Evolutionary conservation across 1,140 invertebrate species (phyloP), one percentile per base, ranked within the genome.

Genomic region (Lysiphlebus fabarum): DNA sequence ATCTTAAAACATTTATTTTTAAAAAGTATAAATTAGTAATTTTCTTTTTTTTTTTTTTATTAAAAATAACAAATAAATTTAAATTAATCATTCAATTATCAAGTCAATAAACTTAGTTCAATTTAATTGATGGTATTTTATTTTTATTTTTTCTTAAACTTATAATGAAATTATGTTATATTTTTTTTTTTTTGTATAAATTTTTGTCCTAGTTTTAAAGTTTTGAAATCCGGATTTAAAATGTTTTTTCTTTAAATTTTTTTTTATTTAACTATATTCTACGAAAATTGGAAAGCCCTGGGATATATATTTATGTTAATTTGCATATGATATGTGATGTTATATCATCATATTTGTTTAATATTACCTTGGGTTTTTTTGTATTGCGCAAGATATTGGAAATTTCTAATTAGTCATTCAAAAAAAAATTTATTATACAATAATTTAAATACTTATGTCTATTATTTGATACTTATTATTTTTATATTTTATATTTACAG

Each of bases 221-320:
- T 4, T 26, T 26, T 26, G 17, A 26, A 26, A 26, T 26, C 17
- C 17, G 17, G 17, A 26, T 26, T 26, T 26, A 26, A 26, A 26
- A n/a, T n/a, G n/a, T n/a, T n/a, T n/a, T n/a, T n/a, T n/a, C n/a
- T n/a, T n/a, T n/a, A n/a, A 26, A 1, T 26, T 2, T 26, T 26
- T 26, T 43, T 53, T 6, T 17, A 38, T 17, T 34, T 34, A 40
- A 34, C 7, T 41, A 43, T 59, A 43, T 59, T 54, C 50, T 26
- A 47, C 26, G 51, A 59, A 59, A 59, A 59, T 53, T 59, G 51
- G 44, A 54, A 53, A 59, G 53, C 43, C 58, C 17, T 53, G 53
- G 51, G n/a, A n/a, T n/a, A n/a, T n/a, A n/a, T n/a, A n/a, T n/a
- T n/a, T n/a, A 56, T 55, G 38, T 55, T 49, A 38, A n/a, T 34